Percentiles rank a stretch among this genome's conserved stretches.
phyloP scores from a whole-genome alignment of 2,113 vertebrate species.

The Cyprinodon tularosa region DNA sequence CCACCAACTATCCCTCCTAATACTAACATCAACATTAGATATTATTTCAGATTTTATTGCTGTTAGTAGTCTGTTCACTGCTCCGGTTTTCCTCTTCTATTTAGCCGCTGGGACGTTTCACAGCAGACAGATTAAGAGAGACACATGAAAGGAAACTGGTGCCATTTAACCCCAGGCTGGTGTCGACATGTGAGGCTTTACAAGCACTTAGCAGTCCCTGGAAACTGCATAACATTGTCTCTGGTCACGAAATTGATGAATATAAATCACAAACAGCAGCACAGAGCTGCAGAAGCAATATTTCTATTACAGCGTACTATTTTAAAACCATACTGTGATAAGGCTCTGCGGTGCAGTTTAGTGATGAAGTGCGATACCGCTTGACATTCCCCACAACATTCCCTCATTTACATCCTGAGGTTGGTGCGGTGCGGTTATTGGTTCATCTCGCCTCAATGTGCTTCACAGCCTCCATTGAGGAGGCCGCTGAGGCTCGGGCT shows the following conservation, averaged over 20 bases:
- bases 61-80: background rate
- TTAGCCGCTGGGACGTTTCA: constrained; percentile 23
- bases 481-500: constrained; percentile 20
- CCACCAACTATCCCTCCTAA: constrained; percentile 1
- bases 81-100: constrained; percentile 29
- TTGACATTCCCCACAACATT: constrained; percentile 5
- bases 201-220: constrained; percentile 33
- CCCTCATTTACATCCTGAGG: constrained; percentile 26
- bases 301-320: constrained; percentile 1
- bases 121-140: constrained; percentile 30
- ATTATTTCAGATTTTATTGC: constrained; percentile 24
- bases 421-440: background rate
- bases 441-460: constrained; percentile 41
- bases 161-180: constrained; percentile 44
- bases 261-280: constrained; percentile 25
- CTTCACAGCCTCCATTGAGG: constrained; percentile 19
- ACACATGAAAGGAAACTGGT: constrained; percentile 21
- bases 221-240: constrained; percentile 8
- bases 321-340: background rate
- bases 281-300: background rate
- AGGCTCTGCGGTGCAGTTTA: background rate
- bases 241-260: constrained; percentile 26
- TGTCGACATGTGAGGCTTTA: constrained; percentile 27
- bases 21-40: constrained; percentile 9
- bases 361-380: background rate